Base-by-base conservation (phyloP, 2,888 invertebrate species). In the Furcula furcula region DNA sequence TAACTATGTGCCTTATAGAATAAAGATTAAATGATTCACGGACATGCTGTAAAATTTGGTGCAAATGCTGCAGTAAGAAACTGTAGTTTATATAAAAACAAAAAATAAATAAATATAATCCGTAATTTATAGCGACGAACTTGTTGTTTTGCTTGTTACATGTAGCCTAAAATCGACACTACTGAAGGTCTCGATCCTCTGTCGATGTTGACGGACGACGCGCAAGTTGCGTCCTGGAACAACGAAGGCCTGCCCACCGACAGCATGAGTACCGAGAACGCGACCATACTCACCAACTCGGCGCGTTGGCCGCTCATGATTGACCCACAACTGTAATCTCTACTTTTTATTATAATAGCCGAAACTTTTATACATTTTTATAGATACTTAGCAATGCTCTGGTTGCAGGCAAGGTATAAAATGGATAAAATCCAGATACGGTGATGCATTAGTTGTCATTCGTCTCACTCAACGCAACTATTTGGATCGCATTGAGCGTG, bases 221-320 rank as follows among this genome's bases (percentile, higher is more conserved):
- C 98, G 0, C 94, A 94, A 74, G 93, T 98, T 39, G 98, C 98
- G 0, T 90, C 92, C 34, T 98, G 98, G 98, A 97, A 98, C 73
- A 98, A 98, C 71, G 96, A 97, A 77, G 97, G 94, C 0, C 81
- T 98, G 29, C 98, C 98, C 3, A 94, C 94, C 31, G 98, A 98
- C 75, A 90, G 94, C 30, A 98, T 98, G 97, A 98, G 98, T 4
- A 91, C 96, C 0, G 98, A 98, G 79, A 98, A 98, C 76, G 98
- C 98, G 3, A 95, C 96, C 10, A 97, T 98, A 53, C 90, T 98
- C 32, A 93, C 94, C 10, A 95, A 94, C 76, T 97, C 97, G 0
- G 93, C 96, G 22, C 90, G 98, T 14, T 98, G 98, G 96, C 98
- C 98, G 0, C 87, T 98, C 10, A 96, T 98, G 92, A 97, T 98